phyloP scores from a whole-genome alignment of 2,797 vertebrate species.

The Pachyuromys duprasi region DNA sequence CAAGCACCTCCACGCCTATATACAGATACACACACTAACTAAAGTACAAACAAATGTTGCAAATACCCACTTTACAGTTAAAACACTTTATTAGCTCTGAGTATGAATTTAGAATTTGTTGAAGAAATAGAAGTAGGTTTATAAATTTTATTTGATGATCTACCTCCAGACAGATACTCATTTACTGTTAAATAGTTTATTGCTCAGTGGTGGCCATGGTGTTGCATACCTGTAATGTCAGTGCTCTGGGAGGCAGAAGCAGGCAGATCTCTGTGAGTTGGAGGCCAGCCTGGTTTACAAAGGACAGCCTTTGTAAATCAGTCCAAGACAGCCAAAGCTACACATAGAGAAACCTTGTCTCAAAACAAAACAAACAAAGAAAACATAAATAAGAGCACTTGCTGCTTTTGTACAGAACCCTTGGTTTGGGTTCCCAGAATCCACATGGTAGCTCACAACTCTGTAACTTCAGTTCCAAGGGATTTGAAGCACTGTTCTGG shows the following conservation, averaged over 20 bases:
- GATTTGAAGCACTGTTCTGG: not conserved
- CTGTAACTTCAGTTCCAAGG: not conserved
- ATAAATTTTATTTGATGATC: conserved; percentile 47
- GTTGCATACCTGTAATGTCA: no score
- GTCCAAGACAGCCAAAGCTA: no score
- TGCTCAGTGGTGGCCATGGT: not conserved
- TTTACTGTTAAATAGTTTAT: conserved; percentile 54
- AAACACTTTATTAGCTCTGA: conserved; percentile 9
- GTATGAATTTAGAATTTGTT: conserved; percentile 46
- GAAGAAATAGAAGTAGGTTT: conserved; percentile 42
- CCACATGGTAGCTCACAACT: not conserved
- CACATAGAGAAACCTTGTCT: no score
- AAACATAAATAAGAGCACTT: not conserved
- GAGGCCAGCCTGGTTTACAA: no score
- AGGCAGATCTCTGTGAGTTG: no score
- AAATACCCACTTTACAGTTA: conserved; percentile 40
- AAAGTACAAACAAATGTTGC: not conserved
- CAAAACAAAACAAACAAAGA: no score
- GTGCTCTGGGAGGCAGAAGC: no score
- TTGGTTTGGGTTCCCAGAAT: not conserved
- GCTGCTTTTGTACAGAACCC: not conserved
- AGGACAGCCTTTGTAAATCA: no score
- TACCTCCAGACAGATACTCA: not conserved
- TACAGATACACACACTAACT: not conserved
- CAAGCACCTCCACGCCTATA: not conserved